phyloP scores from a whole-genome alignment of 2,888 invertebrate genomes.

The Apoderus coryli region DNA sequence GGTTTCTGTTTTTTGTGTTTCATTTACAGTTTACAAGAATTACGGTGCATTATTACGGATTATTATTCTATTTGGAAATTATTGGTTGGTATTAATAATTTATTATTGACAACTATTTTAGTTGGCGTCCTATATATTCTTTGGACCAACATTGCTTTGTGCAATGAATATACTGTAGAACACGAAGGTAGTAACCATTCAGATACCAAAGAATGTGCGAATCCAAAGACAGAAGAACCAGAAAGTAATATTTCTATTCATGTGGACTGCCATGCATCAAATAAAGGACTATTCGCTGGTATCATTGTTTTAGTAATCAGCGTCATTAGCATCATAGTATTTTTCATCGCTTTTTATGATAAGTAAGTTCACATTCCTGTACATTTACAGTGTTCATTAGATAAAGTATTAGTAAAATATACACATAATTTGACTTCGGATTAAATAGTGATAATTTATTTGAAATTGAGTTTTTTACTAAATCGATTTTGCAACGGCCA shows the following conservation, averaged over 20 bases:
- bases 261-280: conserved; percentile 62
- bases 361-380: no score
- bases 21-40: no score
- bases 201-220: conserved; percentile 13
- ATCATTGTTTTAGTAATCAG: conserved; percentile 39
- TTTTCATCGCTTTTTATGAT: conserved; percentile 42
- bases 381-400: no score
- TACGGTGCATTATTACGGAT: no score
- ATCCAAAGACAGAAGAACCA: conserved; percentile 12
- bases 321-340: conserved; percentile 44
- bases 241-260: conserved; percentile 31
- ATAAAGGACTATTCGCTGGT: conserved; percentile 58
- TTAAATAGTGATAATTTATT: no score
- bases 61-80: no score
- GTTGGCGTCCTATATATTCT: conserved; percentile 60
- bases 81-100: not conserved
- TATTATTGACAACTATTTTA: conserved; percentile 27
- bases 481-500: no score
- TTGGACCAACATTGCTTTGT: conserved; percentile 57
- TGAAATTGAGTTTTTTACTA: no score
- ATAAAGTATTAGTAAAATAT: no score
- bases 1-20: no score
- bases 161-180: conserved; percentile 25
- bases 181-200: conserved; percentile 10
- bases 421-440: no score